These are phyloP conservation scores for Micromesistius poutassou DNA, from an alignment of 2,797 vertebrate species.

Conservation along the genomic window DNA sequence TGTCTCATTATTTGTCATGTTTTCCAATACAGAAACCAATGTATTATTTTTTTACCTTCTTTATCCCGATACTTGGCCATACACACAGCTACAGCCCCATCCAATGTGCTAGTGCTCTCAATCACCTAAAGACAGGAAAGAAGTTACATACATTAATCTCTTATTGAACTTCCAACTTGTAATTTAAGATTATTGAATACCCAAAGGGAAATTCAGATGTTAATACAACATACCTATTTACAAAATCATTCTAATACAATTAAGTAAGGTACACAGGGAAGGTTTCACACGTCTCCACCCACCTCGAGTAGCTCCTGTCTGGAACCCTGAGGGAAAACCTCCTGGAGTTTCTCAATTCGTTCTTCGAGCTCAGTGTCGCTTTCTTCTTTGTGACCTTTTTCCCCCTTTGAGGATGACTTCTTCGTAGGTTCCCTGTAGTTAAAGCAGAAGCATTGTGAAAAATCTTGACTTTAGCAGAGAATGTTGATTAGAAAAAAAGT, in stretches of 20 bases:
- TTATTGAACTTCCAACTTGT: not conserved
- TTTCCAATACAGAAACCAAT: not conserved
- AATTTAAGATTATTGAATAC: not conserved
- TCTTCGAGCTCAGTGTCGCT: constrained; percentile 63
- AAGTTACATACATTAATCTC: constrained; percentile 6
- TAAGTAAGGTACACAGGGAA: not conserved
- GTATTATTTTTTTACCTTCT: constrained; percentile 61
- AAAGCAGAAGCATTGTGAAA: not conserved
- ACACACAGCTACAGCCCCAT: constrained; percentile 81
- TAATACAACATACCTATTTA: not conserved
- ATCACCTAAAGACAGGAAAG: constrained; percentile 72
- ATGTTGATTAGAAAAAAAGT: not conserved
- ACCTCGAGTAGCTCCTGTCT: constrained; percentile 76
- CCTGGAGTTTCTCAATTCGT: constrained; percentile 73
- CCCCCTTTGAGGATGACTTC: constrained; percentile 17
- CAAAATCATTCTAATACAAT: not conserved
- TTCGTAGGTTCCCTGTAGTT: constrained; percentile 35
- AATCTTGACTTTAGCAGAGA: not conserved
- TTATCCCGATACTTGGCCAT: constrained; percentile 72
- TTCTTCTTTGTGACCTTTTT: constrained; percentile 34
- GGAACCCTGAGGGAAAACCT: constrained; percentile 80
- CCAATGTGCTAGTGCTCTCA: constrained; percentile 77
- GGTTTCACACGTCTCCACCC: constrained; percentile 7
- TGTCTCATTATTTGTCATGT: too few relatives aligned
- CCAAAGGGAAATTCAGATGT: not conserved